Percentiles rank a stretch among this genome's conserved stretches.
phyloP scores from a whole-genome alignment of 2,113 vertebrate genomes.

The Natator depressus region DNA sequence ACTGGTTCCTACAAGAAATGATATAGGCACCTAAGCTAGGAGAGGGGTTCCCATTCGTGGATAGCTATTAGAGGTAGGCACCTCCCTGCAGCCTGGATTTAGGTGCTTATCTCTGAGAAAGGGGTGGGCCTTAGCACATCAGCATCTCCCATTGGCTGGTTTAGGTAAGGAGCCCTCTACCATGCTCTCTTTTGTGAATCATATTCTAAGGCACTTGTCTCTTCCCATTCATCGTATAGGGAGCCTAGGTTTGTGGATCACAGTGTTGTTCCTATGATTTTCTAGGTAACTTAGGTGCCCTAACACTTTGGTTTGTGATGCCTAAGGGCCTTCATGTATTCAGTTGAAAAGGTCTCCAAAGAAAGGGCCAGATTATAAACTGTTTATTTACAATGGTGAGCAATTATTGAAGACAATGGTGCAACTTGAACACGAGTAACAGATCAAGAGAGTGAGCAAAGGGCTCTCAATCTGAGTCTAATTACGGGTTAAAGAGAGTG shows the following conservation, averaged over 20 bases:
- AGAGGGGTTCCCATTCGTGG: background rate
- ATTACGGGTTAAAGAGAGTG: background rate
- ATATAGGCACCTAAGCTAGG: too few species aligned
- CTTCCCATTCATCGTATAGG: background rate
- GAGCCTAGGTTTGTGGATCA: background rate
- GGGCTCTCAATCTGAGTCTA: background rate
- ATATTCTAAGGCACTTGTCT: too few species aligned
- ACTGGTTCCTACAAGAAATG: background rate
- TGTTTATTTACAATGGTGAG: background rate
- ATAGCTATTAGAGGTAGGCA: background rate
- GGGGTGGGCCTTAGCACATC: too few species aligned
- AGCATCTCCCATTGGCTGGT: too few species aligned
- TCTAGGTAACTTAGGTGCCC: background rate
- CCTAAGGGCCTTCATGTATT: background rate
- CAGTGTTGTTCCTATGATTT: background rate
- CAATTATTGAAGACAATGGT: background rate
- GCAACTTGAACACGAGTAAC: background rate
- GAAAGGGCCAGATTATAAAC: background rate
- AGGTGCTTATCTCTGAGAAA: background rate
- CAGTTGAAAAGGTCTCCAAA: background rate
- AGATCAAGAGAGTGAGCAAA: background rate
- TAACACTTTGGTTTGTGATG: background rate
- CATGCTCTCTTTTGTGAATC: too few species aligned
- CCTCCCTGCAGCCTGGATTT: background rate
- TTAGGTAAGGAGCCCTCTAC: too few species aligned